Conservation (phyloP, 2,113 vertebrate species). For the Atractosteus spatula region DNA sequence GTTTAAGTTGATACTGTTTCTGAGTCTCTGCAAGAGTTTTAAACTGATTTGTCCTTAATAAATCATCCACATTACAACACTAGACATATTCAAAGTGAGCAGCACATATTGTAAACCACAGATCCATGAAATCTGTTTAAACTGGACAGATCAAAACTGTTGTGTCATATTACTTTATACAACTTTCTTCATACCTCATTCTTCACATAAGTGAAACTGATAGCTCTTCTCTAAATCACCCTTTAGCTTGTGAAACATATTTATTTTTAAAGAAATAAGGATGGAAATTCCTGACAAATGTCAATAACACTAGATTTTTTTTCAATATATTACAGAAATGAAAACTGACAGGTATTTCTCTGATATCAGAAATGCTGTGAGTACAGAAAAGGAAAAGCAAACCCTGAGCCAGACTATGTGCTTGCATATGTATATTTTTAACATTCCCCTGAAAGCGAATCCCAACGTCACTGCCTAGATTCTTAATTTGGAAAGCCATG, state of each 20-base stretch:
- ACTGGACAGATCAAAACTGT: neutral
- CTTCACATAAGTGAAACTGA: neutral
- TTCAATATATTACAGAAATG: neutral
- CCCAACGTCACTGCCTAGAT: too few species aligned
- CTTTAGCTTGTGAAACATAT: too few species aligned
- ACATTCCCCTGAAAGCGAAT: too few species aligned
- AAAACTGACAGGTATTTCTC: neutral
- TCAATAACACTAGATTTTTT: neutral
- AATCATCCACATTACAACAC: neutral
- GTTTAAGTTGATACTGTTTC: too few species aligned
- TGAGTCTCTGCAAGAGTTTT: too few species aligned
- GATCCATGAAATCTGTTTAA: neutral
- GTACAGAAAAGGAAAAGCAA: neutral
- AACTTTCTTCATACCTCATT: neutral
- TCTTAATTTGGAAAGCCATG: too few species aligned
- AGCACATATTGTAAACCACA: neutral
- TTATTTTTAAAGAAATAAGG: neutral
- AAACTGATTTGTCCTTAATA: neutral
- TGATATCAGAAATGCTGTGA: neutral
- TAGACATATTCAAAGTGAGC: neutral
- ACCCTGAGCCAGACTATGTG: neutral
- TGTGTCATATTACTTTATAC: neutral
- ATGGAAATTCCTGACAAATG: slow-evolving; percentile 3
- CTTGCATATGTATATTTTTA: too few species aligned
- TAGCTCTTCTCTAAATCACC: too few species aligned